Base-by-base conservation (phyloP, 2,113 vertebrate genomes). In the Pachyramphus minor region DNA sequence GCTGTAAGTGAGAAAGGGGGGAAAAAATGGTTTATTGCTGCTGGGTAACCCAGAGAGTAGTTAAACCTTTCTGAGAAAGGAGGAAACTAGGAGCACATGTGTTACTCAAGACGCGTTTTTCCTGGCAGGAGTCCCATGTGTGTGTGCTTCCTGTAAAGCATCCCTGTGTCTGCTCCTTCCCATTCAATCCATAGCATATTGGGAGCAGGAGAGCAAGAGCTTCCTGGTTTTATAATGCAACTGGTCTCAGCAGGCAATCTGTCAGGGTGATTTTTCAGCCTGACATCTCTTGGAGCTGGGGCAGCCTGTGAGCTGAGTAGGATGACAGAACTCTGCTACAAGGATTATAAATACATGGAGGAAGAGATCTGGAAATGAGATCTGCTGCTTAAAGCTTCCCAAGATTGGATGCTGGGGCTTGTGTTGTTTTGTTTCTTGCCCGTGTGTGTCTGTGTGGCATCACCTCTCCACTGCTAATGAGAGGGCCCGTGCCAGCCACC, bases 1-100 rank as follows among this genome's bases (percentile, higher is more conserved):
- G 90, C 92, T 97, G 31, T 76, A 90, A 94, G 93, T 96, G 93
- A 87, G 91, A 96, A 97, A 85, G 74, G 78, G 62, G 69, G 28
- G 12, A 33, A 87, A 53, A 44, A 60, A 77, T 56, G 62, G 42
- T 93, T 93, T 85, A 89, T 93, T 89, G 81, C 91, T 93, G 64
- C 75, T 59, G 91, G 58, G 60, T 89, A 95, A 69, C 68, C 39
- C 86, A 31, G 85, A 92, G 93, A 33, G 75, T 71, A 80, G 83
- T 90, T 78, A 94, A 97, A 90, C 90, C 96, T 78, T 75, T 64
- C 44, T 25, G 64, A 84, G 78, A 90, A 77, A 75, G 77, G 73
- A 84, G 55, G 63, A 89, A 95, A 76, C 60, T 22, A 60, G 63
- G 67, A 89, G 77, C 76, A 82, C 86, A 85, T 83, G 83, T 75